phyloP scores from a whole-genome alignment of 1,140 invertebrate species.

The Akabosia matsudoensis region DNA sequence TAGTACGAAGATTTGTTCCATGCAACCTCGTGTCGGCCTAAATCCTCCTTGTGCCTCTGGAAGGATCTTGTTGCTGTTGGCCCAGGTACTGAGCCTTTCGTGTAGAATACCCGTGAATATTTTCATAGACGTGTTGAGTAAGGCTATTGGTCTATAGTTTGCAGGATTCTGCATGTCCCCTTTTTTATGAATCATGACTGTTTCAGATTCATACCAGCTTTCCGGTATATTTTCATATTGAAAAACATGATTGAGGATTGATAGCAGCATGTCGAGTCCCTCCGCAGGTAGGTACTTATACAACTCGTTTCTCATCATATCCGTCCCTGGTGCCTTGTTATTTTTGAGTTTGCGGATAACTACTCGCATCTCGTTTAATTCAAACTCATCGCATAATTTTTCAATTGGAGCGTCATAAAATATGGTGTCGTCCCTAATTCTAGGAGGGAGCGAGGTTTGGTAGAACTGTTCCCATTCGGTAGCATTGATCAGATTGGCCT shows the following conservation, averaged over 20 bases:
- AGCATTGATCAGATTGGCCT: neutral
- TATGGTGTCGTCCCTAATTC: neutral
- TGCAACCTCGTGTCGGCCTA: slow-evolving; percentile 1
- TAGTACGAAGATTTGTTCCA: slow-evolving; percentile 27
- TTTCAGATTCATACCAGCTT: neutral
- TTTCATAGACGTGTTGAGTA: neutral
- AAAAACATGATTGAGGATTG: neutral
- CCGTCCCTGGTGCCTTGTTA: slow-evolving; percentile 48
- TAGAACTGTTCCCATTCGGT: neutral
- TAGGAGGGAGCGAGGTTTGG: neutral
- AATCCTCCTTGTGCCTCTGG: slow-evolving; percentile 26
- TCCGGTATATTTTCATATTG: neutral
- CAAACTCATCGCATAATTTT: neutral
- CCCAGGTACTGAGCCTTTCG: neutral
- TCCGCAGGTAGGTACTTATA: slow-evolving; percentile 48
- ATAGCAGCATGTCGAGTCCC: neutral
- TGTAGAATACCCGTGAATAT: slow-evolving; percentile 15
- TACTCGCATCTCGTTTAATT: neutral
- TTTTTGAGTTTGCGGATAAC: neutral
- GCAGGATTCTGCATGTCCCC: slow-evolving; percentile 34
- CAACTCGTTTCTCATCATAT: slow-evolving; percentile 47
- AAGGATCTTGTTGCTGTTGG: neutral
- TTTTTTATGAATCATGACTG: slow-evolving; percentile 42
- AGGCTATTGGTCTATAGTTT: slow-evolving; percentile 46
- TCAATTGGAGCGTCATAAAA: neutral